phyloP scores from a whole-genome alignment of 2,797 vertebrate genomes.

The Pseudochirops cupreus region DNA sequence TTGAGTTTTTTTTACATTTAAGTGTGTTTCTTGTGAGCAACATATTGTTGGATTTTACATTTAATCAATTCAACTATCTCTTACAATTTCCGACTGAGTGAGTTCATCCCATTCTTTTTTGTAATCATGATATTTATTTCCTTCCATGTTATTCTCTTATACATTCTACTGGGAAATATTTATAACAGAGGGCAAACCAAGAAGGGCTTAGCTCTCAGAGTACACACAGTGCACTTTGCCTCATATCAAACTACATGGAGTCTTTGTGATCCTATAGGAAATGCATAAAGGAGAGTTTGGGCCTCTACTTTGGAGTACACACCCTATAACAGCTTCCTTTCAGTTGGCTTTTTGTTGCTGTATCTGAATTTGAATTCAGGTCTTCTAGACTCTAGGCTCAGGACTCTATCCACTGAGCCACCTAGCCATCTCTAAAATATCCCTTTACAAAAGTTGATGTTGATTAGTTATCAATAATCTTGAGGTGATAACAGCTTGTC shows the following conservation, averaged over 20 bases:
- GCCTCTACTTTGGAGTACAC: neutral
- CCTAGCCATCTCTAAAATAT: neutral
- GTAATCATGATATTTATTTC: neutral
- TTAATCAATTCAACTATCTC: neutral
- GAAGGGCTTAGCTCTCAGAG: neutral
- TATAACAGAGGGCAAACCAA: neutral
- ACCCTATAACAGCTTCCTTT: neutral
- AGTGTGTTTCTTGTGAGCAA: neutral
- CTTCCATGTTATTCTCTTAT: neutral
- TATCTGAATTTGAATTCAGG: neutral
- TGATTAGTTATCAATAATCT: neutral
- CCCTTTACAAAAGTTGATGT: neutral
- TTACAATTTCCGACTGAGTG: neutral
- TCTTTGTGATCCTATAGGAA: neutral
- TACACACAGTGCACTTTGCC: neutral
- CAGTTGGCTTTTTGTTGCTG: neutral
- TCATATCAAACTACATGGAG: neutral
- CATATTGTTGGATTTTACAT: neutral
- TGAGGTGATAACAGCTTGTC: neutral
- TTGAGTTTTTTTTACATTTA: neutral
- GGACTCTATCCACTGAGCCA: neutral
- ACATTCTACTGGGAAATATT: neutral
- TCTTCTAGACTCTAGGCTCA: neutral
- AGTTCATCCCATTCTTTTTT: neutral
- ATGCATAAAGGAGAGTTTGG: neutral